Evolutionary conservation across 2,888 invertebrate species (phyloP).

Genomic region (Ophraella communa): DNA sequence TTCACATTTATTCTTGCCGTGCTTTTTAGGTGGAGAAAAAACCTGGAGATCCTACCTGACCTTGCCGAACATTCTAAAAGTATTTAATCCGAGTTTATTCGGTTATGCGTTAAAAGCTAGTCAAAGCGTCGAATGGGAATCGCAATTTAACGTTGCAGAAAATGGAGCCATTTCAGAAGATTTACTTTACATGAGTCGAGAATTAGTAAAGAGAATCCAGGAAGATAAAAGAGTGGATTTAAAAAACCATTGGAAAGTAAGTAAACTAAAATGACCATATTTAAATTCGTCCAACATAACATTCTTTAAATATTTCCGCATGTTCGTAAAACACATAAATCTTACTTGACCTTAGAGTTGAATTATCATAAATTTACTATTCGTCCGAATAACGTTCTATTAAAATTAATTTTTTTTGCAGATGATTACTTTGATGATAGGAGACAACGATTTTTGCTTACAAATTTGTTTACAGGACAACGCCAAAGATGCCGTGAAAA

Average conservation of each 20-base stretch:
- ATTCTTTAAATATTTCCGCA: no score
- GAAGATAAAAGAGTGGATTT: slow-evolving; percentile 64
- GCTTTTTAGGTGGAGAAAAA: slow-evolving; percentile 60
- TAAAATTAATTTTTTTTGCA: slow-evolving; percentile 45
- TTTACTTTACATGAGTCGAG: slow-evolving; percentile 65
- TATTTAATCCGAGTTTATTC: slow-evolving; percentile 69
- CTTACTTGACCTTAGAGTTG: no score
- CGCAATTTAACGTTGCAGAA: slow-evolving; percentile 69
- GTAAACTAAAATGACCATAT: not conserved
- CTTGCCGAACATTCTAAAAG: slow-evolving; percentile 67
- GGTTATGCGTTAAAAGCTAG: slow-evolving; percentile 67
- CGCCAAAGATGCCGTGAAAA: slow-evolving; percentile 56
- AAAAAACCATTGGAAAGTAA: slow-evolving; percentile 68
- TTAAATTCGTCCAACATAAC: no score
- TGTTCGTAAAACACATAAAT: no score
- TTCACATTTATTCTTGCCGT: not conserved
- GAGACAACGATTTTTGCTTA: slow-evolving; percentile 68
- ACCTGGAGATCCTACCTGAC: slow-evolving; percentile 65
- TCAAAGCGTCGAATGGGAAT: slow-evolving; percentile 56
- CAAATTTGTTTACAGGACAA: slow-evolving; percentile 63
- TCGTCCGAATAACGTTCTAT: no score
- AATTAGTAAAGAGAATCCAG: slow-evolving; percentile 63
- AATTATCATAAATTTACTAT: no score
- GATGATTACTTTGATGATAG: slow-evolving; percentile 67
- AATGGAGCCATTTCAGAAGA: slow-evolving; percentile 66